phyloP scores from a whole-genome alignment of 2,113 vertebrate genomes.

The Sciurus niger region DNA sequence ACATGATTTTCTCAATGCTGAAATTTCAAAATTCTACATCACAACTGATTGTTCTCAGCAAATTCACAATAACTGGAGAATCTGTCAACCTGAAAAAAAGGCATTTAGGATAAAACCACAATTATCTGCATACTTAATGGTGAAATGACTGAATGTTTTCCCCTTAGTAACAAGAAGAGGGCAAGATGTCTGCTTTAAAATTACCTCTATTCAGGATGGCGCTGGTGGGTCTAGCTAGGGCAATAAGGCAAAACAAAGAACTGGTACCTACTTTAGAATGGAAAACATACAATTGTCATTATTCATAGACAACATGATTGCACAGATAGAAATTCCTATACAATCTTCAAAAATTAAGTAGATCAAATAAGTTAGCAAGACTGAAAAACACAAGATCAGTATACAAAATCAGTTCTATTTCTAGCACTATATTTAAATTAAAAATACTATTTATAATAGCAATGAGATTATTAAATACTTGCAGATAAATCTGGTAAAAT shows the following conservation, averaged over 20 bases:
- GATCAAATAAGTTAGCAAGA: not conserved
- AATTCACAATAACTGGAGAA: not conserved
- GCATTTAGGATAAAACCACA: not conserved
- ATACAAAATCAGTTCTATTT: not conserved
- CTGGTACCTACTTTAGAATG: too few species aligned
- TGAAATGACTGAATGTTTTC: not conserved
- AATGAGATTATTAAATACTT: constrained; percentile 17
- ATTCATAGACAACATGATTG: not conserved
- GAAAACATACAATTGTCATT: not conserved
- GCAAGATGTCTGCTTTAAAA: not conserved
- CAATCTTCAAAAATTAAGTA: not conserved
- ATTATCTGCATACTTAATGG: not conserved
- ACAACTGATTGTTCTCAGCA: too few species aligned
- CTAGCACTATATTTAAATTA: not conserved
- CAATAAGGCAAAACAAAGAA: not conserved
- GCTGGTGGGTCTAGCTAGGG: not conserved
- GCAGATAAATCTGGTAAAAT: not conserved
- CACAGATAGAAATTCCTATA: not conserved
- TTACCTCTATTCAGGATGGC: not conserved
- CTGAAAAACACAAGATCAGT: not conserved
- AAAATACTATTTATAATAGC: not conserved
- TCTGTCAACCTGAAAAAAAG: not conserved
- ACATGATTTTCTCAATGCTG: not conserved
- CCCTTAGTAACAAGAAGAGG: not conserved
- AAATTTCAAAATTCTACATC: not conserved